These are phyloP conservation scores for Xestia xanthographa DNA, from an alignment of 2,888 invertebrate genomes.

Conservation along the genomic window DNA sequence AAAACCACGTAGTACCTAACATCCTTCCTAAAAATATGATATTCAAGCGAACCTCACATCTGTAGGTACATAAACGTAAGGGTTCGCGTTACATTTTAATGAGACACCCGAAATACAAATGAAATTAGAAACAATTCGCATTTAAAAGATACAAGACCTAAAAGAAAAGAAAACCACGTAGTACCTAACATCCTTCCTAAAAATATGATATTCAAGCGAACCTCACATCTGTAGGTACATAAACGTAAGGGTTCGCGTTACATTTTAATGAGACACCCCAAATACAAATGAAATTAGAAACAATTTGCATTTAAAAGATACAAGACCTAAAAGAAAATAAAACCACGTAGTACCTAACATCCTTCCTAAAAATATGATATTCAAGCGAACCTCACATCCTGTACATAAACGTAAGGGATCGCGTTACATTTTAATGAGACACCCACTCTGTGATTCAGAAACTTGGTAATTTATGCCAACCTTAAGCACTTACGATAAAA, in stretches of 20 bases:
- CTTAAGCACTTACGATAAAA: slow-evolving; percentile 8
- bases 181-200: neutral
- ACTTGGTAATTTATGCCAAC: slow-evolving; percentile 33
- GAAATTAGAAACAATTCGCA: neutral
- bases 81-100: too few species aligned
- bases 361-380: slow-evolving; percentile 9
- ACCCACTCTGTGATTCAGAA: slow-evolving; percentile 18
- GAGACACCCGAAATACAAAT: neutral
- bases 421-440: slow-evolving; percentile 43
- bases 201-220: neutral
- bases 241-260: too few species aligned
- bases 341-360: neutral
- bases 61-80: slow-evolving; percentile 8
- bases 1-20: neutral
- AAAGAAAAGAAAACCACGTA: neutral
- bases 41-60: neutral
- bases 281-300: neutral
- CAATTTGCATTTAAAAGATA: slow-evolving; percentile 9
- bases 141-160: neutral
- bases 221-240: neutral
- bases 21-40: slow-evolving; percentile 9
- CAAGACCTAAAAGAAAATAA: neutral
- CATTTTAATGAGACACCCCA: too few species aligned
- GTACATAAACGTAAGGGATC: slow-evolving; percentile 8
- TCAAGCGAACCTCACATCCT: neutral